A percentile compares a stretch with the other conserved stretches of the same genome.
Evolutionary conservation across 2,797 vertebrate genomes (phyloP).

Genomic region (Chaenodraco wilsoni): DNA sequence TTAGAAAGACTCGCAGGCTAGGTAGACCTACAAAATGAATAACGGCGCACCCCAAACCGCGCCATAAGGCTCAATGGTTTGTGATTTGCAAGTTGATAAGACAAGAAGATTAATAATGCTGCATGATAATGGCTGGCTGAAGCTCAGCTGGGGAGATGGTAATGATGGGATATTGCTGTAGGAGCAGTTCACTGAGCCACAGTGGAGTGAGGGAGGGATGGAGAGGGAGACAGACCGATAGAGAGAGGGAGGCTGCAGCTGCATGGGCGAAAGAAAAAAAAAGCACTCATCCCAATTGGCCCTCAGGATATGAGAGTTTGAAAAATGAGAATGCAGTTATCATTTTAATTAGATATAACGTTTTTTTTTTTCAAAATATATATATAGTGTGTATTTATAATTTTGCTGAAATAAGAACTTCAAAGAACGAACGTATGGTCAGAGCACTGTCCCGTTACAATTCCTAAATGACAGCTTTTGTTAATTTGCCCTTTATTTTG

Average conservation of each 20-base stretch:
- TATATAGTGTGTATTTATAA: slow-evolving; percentile 68
- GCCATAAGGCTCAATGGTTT: slow-evolving; percentile 99
- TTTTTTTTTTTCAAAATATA: slow-evolving; percentile 88
- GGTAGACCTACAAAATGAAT: slow-evolving; percentile 99
- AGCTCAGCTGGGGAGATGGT: slow-evolving; percentile 99
- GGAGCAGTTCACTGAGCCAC: slow-evolving; percentile 93
- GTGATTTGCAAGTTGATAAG: slow-evolving; percentile 99
- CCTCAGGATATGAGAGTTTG: slow-evolving; percentile 99
- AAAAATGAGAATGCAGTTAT: slow-evolving; percentile 99
- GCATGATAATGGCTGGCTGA: slow-evolving; percentile 98
- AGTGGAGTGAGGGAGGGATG: slow-evolving; percentile 85
- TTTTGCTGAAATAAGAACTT: slow-evolving; percentile 99
- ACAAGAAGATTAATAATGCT: slow-evolving; percentile 99
- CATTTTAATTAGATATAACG: slow-evolving; percentile 99
- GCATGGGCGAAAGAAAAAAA: slow-evolving; percentile 73
- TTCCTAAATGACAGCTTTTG: slow-evolving; percentile 56
- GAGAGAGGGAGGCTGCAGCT: slow-evolving; percentile 80
- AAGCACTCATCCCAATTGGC: slow-evolving; percentile 99
- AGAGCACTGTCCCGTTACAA: slow-evolving; percentile 35
- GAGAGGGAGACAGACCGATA: slow-evolving; percentile 64
- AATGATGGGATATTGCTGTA: slow-evolving; percentile 99
- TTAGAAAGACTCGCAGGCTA: slow-evolving; percentile 98
- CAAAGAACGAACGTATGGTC: slow-evolving; percentile 89
- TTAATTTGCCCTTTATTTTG: slow-evolving; percentile 26
- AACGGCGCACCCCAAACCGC: slow-evolving; percentile 98